These are phyloP conservation scores for Lepisosteus osseus DNA, from an alignment of 2,113 vertebrate species.

Conservation along the genomic window DNA sequence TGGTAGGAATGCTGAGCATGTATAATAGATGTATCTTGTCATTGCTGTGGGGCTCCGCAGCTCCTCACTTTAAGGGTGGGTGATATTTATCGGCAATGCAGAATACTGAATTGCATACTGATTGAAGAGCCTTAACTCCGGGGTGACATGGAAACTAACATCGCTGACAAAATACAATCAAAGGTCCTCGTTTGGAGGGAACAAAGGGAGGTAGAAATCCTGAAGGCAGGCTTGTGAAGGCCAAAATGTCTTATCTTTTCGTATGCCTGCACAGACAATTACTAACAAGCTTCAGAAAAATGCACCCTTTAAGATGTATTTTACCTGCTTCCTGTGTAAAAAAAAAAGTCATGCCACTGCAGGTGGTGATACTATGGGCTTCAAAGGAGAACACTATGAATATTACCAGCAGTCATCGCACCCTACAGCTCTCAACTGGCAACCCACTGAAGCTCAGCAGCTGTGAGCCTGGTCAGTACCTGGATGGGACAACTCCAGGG, in stretches of 20 bases:
- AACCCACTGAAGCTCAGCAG: no score
- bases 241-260: neutral
- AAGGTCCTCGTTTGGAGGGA: neutral
- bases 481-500: no score
- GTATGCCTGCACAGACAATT: no score
- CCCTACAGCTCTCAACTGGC: no score
- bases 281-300: no score
- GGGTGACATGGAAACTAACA: slow-evolving; percentile 30
- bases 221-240: neutral
- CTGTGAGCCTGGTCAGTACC: no score
- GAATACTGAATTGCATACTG: slow-evolving; percentile 39
- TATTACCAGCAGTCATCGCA: no score
- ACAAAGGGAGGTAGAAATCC: neutral
- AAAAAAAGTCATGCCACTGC: no score
- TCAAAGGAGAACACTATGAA: no score
- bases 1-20: slow-evolving; percentile 19
- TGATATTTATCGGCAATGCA: slow-evolving; percentile 35
- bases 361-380: no score
- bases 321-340: no score
- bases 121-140: slow-evolving; percentile 30
- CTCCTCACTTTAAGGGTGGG: neutral
- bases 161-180: slow-evolving; percentile 11
- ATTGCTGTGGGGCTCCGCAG: slow-evolving; percentile 10
- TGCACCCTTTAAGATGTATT: no score
- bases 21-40: slow-evolving; percentile 32